Evolutionary conservation across 2,888 invertebrate genomes (phyloP), one percentile per base, ranked within the genome.

Genomic region (Noctua comes): DNA sequence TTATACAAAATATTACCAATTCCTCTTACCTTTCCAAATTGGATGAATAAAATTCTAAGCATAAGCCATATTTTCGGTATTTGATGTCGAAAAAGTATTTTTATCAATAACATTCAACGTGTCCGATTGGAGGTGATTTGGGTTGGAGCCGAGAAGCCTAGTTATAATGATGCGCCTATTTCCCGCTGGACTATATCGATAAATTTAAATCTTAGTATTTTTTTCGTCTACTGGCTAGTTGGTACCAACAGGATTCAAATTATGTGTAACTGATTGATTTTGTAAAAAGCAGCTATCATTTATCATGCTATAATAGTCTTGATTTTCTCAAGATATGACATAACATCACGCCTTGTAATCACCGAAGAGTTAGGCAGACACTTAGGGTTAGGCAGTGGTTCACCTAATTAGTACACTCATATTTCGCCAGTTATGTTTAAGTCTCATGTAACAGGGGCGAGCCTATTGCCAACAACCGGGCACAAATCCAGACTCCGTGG

Each of bases 71-170:
- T 68, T 80, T 74, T 68, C 11, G 62, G 27, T 62, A 64, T 74
- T 46, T 40, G 36, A 68, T 36, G 80, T 46, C 54, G 68, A 68
- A 80, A 73, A 80, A 57, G 71, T 62, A 81, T 72, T 69, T 77
- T 51, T 62, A 68, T 68, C 48, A 64, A 75, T 80, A 80, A 80
- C n/a, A 57, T 75, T 76, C 69, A 43, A 75, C 31, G 8, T 81
- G 80, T 76, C 69, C 68, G 13, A 40, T n/a, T n/a, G 16, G 48
- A 51, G 6, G 36, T 76, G 80, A 80, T 80, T 76, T 80, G 70
- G 82, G 80, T 80, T 66, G 18, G 18, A 36, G 24, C 16, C 66
- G 57, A 81, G 57, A 59, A 68, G 59, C 11, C 70, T 82, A 62
- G 66, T 70, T 82, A 68, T 71, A 70, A 62, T 40, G 80, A 81